A percentile compares a stretch with the other conserved stretches of the same genome.
Evolutionary conservation across 2,797 vertebrate species (phyloP).

Genomic region (Myioborus miniatus): DNA sequence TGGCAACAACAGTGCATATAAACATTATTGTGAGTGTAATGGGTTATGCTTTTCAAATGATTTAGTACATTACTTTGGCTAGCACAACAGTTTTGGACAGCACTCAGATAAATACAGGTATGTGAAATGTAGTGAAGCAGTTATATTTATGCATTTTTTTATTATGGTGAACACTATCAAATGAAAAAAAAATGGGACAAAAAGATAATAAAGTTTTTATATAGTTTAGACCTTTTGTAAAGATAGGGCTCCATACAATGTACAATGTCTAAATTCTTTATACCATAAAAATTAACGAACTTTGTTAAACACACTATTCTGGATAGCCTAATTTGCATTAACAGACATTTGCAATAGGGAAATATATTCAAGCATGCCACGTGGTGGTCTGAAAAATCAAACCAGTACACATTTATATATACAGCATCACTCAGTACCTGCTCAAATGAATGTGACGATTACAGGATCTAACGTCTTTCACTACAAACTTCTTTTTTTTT

Average conservation of each 20-base stretch:
- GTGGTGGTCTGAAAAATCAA: constrained; percentile 90
- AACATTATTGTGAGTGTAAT: constrained; percentile 82
- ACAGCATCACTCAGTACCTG: constrained; percentile 99
- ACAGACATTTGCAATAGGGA: constrained; percentile 85
- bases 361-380: constrained; percentile 93
- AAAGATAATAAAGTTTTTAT: constrained; percentile 76
- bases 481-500: constrained; percentile 82
- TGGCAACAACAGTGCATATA: constrained; percentile 93
- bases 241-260: constrained; percentile 83
- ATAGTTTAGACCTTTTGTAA: constrained; percentile 79
- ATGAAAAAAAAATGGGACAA: constrained; percentile 76
- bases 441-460: constrained; percentile 94
- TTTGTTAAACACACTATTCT: constrained; percentile 89
- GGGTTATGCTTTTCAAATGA: constrained; percentile 81
- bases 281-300: constrained; percentile 83
- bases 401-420: constrained; percentile 89
- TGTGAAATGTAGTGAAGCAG: constrained; percentile 95
- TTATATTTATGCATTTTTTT: constrained; percentile 84
- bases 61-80: constrained; percentile 88
- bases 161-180: constrained; percentile 85
- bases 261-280: constrained; percentile 77
- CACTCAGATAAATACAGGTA: constrained; percentile 92
- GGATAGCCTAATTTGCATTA: constrained; percentile 93
- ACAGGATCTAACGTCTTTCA: constrained; percentile 87
- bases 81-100: constrained; percentile 90